Conservation (phyloP, 2,797 vertebrate species). For the Artibeus jamaicensis region DNA sequence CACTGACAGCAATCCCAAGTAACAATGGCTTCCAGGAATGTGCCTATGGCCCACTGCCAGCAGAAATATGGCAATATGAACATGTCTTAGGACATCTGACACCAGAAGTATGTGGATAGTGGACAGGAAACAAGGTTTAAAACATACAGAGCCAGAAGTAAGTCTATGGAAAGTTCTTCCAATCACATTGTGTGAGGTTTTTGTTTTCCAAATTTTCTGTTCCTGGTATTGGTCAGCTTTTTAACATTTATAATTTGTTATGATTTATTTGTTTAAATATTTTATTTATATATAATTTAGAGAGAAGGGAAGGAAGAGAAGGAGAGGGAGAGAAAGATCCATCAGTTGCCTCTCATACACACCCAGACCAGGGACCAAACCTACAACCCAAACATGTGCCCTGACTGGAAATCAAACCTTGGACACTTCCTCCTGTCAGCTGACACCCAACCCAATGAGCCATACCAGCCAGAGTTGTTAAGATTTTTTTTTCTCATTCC, state of each 20-base stretch:
- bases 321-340: no score
- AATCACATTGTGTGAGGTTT: neutral
- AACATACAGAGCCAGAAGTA: neutral
- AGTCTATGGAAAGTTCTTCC: neutral
- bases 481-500: conserved; percentile 12
- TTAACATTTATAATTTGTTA: neutral
- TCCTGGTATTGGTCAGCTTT: conserved; percentile 2
- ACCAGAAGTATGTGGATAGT: neutral
- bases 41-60: neutral
- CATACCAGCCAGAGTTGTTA: neutral
- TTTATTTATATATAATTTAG: no score
- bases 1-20: neutral
- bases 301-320: no score
- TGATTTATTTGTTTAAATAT: neutral
- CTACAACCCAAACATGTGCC: no score
- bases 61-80: neutral
- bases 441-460: no score
- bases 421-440: no score
- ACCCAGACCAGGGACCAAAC: no score
- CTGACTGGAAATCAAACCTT: no score
- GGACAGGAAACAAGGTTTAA: neutral
- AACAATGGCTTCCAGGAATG: neutral
- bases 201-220: neutral
- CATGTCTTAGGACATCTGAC: neutral
- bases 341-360: no score